Evolutionary conservation across 2,888 invertebrate genomes (phyloP).

Genomic region (Schizotus pectinicornis): DNA sequence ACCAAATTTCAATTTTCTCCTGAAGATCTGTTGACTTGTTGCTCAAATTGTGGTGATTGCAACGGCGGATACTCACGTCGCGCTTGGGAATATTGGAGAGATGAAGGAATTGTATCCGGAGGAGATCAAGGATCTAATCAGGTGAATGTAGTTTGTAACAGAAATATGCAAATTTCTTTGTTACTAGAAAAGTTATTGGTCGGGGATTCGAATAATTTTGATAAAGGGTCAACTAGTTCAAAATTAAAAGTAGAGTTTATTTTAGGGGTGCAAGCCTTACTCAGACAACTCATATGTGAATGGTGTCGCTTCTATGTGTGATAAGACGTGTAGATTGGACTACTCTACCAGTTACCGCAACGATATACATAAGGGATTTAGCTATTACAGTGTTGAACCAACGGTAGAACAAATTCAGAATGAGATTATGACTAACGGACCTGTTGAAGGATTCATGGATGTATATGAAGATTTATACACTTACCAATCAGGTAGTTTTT

Average conservation of each 20-base stretch:
- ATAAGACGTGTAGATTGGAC: slow-evolving; percentile 67
- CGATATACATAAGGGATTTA: slow-evolving; percentile 49
- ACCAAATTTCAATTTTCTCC: slow-evolving; percentile 73
- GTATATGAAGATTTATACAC: slow-evolving; percentile 66
- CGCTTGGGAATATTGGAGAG: not conserved
- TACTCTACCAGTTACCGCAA: slow-evolving; percentile 70
- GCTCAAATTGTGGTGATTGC: not conserved
- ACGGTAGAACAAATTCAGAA: slow-evolving; percentile 21
- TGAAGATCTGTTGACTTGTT: slow-evolving; percentile 5
- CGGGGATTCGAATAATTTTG: not conserved
- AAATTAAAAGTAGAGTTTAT: slow-evolving; percentile 4
- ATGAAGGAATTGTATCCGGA: slow-evolving; percentile 7
- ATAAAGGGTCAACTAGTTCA: too few species aligned
- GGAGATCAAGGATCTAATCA: not conserved
- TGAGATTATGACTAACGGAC: slow-evolving; percentile 61
- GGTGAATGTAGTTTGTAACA: not conserved
- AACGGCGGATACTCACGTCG: not conserved
- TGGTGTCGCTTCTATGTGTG: slow-evolving; percentile 84
- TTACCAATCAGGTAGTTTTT: slow-evolving; percentile 1
- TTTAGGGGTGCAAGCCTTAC: slow-evolving; percentile 81
- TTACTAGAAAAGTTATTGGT: too few species aligned
- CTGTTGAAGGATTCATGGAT: slow-evolving; percentile 67
- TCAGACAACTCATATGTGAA: slow-evolving; percentile 72
- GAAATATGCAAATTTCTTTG: too few species aligned
- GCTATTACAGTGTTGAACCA: slow-evolving; percentile 15